Conservation (phyloP, 2,797 vertebrate genomes). For the Anomalospiza imberbis region DNA sequence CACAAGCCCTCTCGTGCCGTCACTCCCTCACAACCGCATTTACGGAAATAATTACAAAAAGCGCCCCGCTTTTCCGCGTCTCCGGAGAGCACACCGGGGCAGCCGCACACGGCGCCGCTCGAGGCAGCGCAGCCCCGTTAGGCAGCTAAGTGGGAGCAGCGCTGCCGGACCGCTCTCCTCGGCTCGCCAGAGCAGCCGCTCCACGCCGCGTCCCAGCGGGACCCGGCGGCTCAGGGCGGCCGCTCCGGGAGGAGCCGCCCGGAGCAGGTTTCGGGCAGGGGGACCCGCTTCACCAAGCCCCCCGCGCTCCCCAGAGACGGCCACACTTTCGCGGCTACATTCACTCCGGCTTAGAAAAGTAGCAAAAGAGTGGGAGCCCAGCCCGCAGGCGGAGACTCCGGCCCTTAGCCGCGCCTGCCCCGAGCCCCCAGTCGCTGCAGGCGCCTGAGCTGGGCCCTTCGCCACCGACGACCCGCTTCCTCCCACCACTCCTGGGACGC, state of each 20-base stretch:
- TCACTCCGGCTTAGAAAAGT: not conserved
- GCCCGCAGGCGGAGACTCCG: not conserved
- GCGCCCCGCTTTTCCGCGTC: not conserved
- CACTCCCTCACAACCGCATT: not conserved
- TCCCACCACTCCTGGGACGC: too few relatives aligned
- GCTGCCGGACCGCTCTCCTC: rapidly evolving
- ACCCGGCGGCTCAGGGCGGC: not conserved
- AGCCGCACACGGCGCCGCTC: rapidly evolving
- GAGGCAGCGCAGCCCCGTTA: not conserved
- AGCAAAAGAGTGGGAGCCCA: rapidly evolving
- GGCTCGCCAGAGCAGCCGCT: rapidly evolving
- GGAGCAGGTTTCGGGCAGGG: rapidly evolving
- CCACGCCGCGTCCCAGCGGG: not conserved
- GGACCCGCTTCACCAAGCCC: not conserved
- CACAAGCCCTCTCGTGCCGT: not conserved
- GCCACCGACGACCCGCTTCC: not conserved
- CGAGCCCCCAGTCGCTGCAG: not conserved
- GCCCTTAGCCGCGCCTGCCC: not conserved
- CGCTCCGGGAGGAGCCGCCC: not conserved
- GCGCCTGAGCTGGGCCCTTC: not conserved
- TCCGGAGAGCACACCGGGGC: rapidly evolving
- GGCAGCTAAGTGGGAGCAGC: too few relatives aligned
- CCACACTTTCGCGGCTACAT: rapidly evolving
- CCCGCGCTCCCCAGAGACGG: too few relatives aligned
- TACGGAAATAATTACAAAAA: rapidly evolving